A percentile compares a stretch with the other conserved stretches of the same genome.
These are phyloP conservation scores for Papilio dardanus DNA, from an alignment of 1,140 invertebrate species.

Conservation along the genomic window DNA sequence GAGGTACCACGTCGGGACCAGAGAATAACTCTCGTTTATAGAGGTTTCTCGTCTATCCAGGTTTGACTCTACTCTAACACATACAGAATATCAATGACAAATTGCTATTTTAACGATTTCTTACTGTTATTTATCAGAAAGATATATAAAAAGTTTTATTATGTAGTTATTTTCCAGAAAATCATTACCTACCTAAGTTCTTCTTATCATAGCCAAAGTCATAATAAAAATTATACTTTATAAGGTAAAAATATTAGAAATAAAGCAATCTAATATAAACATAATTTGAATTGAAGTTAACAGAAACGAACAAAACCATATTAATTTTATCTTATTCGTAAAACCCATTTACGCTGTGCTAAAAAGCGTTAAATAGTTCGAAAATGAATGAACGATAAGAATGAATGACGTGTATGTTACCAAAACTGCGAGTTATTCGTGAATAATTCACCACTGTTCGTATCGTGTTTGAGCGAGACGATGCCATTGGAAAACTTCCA, in stretches of 20 bases:
- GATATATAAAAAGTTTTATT: too few species aligned
- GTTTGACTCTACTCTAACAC: not conserved
- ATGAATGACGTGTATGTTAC: not conserved
- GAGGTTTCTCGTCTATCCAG: too few species aligned
- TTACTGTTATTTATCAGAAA: not conserved
- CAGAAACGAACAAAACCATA: too few species aligned
- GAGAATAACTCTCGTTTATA: too few species aligned
- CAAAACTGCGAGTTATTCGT: not conserved
- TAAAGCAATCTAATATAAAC: too few species aligned
- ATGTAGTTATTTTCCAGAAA: too few species aligned
- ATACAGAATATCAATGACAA: not conserved
- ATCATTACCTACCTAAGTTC: too few species aligned
- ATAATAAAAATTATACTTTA: too few species aligned
- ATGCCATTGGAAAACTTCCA: constrained; percentile 23
- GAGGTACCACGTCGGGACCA: too few species aligned
- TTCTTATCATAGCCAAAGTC: too few species aligned
- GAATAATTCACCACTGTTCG: not conserved
- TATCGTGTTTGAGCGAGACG: not conserved
- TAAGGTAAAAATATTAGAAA: too few species aligned
- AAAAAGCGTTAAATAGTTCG: not conserved
- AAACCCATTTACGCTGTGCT: not conserved
- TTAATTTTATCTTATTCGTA: not conserved
- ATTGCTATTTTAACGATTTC: not conserved
- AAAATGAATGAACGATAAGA: constrained; percentile 13
- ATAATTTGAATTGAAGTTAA: too few species aligned